Evolutionary conservation across 1,140 invertebrate genomes (phyloP), one percentile per base, ranked within the genome.

Genomic region (Philaenus spumarius): DNA sequence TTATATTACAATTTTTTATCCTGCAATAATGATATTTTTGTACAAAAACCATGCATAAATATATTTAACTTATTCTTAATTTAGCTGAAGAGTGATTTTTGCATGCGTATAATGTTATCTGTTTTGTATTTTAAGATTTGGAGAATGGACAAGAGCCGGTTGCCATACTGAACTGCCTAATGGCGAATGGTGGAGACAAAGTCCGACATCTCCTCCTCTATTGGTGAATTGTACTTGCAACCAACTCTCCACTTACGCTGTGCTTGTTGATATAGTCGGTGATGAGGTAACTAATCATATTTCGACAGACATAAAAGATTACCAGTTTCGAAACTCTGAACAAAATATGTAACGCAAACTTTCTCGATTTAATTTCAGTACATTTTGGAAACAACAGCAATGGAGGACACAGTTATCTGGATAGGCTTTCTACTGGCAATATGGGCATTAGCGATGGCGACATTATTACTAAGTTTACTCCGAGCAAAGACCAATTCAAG

Each of bases 161-260:
- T 97, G 94, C 64, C 82, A 85, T 26, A 90, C 93, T 0, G 87
- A 90, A 62, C 75, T 87, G 1, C 78, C 81, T 14, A 71, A 71
- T 67, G 64, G 72, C 76, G 23, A 66, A 46, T 64, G 63, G 63
- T 62, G 60, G 58, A 23, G 17, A 26, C 39, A 58, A 20, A 47
- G 64, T 2, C 59, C 77, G 71, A 71, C 72, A 9, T 40, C 17
- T n/a, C 24, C 48, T 69, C 69, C 70, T 72, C 75, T 58, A 75
- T 77, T 87, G n/a, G 83, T 97, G n/a, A 96, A 95, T 68, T 98
- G 95, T 69, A 92, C 91, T 6, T 98, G 95, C 73, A 86, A 90
- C 63, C 90, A 95, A 72, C 76, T 97, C 1, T 93, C 92, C 2
- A 95, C 89, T 3, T 95, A 94, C 70, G 92, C 93, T 2, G 86